These are phyloP conservation scores for Spatulosminthurus flaviceps DNA, from an alignment of 2,888 invertebrate species.

Conservation along the genomic window DNA sequence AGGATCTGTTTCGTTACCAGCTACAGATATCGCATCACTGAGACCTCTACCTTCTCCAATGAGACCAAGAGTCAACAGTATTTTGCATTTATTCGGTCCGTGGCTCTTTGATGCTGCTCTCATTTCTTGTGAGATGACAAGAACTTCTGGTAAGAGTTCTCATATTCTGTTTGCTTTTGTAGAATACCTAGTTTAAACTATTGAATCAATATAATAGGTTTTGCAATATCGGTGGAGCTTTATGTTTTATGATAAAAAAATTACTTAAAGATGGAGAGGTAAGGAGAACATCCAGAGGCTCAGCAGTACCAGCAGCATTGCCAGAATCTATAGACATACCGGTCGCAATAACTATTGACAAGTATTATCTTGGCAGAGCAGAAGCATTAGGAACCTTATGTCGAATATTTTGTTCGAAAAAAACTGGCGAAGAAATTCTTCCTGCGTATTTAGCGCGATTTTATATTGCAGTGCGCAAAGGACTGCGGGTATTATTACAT, in stretches of 20 bases:
- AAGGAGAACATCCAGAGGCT: conserved; percentile 61
- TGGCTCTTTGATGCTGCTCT: conserved; percentile 97
- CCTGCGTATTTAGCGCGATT: conserved; percentile 92
- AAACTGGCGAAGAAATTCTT: conserved; percentile 90
- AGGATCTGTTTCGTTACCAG: conserved; percentile 47
- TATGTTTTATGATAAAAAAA: too few relatives aligned
- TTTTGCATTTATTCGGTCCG: conserved; percentile 93
- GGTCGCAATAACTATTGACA: conserved; percentile 77
- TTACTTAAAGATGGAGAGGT: conserved; percentile 52
- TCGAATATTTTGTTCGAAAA: conserved; percentile 94
- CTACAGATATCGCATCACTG: conserved; percentile 21
- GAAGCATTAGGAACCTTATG: conserved; percentile 95
- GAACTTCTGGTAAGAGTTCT: conserved; percentile 63
- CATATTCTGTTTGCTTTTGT: too few relatives aligned
- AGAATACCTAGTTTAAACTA: too few relatives aligned
- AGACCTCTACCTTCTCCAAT: conserved; percentile 70
- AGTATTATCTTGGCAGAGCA: conserved; percentile 79
- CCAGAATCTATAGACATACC: conserved; percentile 76
- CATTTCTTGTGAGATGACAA: conserved; percentile 77
- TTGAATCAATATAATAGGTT: too few relatives aligned
- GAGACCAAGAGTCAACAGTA: conserved; percentile 92
- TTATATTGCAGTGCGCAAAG: conserved; percentile 90
- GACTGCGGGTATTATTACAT: conserved; percentile 65
- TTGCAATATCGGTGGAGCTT: too few relatives aligned
- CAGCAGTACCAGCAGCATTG: conserved; percentile 72